Evolutionary conservation across 1,140 invertebrate genomes (phyloP), one percentile per base, ranked within the genome.

Genomic region (Papilio dardanus): DNA sequence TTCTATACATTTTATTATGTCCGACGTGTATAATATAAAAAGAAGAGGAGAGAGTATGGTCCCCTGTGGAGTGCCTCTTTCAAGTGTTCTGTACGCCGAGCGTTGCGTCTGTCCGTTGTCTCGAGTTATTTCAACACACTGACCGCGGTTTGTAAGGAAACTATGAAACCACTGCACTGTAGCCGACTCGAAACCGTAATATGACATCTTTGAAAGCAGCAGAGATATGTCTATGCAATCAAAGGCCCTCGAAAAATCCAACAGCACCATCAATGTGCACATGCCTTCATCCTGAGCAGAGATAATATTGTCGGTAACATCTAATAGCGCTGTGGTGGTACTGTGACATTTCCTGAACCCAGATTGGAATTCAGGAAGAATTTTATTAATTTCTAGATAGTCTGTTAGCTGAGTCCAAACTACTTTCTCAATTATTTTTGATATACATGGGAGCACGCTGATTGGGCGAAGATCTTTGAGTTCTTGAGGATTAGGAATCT

Each of bases 401-500:
- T 21, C 19, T n/a, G 74, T 66, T 66, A 80, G 19, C 19, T 77
- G 76, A 28, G 58, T n/a, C 54, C 75, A 75, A 16, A 77, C 75
- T 7, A 58, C 65, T 67, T 78, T 81, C 33, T 81, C 77, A 8
- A 78, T 33, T 14, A 78, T 37, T 40, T 81, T 78, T 10, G 79
- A 78, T 10, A 81, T 8, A 42, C 65, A 78, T 0, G 81, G 81
- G 1, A 83, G 33, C 24, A 83, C 79, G 62, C 77, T 81, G 21
- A 81, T 81, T 2, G 79, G 79, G 50, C 81, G 67, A 2, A 83
- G 67, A 46, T 83, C 81, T 58, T 81, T 78, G 0, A 78, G 24
- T 28, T 76, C 71, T 4, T n/a, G 12, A 7, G 76, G 75, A 33
- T 76, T 71, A 5, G 24, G 12, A 4, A 31, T 33, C 74, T 83